Evolutionary conservation across 2,113 vertebrate species (phyloP), one percentile per base, ranked within the genome.

Genomic region (Scalopus aquaticus): DNA sequence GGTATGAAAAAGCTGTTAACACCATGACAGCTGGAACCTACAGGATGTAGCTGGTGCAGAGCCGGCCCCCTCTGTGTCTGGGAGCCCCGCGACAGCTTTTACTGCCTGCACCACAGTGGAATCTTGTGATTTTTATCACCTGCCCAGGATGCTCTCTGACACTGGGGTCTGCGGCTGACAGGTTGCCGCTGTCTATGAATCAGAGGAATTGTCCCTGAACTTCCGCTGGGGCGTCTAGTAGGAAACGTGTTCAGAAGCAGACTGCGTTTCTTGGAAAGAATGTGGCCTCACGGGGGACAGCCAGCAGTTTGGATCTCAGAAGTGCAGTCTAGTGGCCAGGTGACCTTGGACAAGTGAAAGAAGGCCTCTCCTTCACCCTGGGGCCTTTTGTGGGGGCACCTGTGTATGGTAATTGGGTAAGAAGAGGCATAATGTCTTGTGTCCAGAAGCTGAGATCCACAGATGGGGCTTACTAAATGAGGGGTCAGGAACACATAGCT

Each of bases 1-100:
- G 70, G 60, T 92, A 80, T 42, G 80, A 95, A 88, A 90, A 84
- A 67, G 26, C 51, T 77, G 17, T 87, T 90, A 94, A 42, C 64
- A 62, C 26, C 3, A 10, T 35, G 64, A 91, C 79, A 67, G 17
- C 84, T 65, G 46, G 44, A 65, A 74, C 64, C 24, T 24, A 9
- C 58, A 81, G 86, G 46, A 88, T 44, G 56, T 46, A 9, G 32
- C 72, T 49, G 30, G 46, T 60, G 4, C 77, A 70, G n/a, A 51
- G 32, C 22, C 46, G 26, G 46, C 26, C 24, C 77, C 37, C 8
- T 94, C 39, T 5, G 9, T 74, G 64, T 96, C 49, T 49, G 6
- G 32, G 85, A 87, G 82, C 39, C 60, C 37, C 16, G 3, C 15
- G n/a, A 46, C 70, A 62, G 44, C 37, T 19, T 86, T 91, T 86